Conservation (phyloP, 2,888 invertebrate species). For the Fabriciana adippe region DNA sequence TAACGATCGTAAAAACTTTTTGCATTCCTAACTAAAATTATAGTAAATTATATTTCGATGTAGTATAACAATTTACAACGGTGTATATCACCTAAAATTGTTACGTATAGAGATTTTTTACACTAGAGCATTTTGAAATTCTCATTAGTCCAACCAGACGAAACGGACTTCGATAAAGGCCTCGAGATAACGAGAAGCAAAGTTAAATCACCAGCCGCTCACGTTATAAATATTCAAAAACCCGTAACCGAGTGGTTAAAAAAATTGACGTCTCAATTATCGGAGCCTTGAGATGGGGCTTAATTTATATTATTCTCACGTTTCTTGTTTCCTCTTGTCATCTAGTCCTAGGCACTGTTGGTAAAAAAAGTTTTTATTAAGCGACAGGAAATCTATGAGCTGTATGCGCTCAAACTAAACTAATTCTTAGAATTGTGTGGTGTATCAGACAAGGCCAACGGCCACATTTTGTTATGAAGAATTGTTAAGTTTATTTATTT, state of each 20-base stretch:
- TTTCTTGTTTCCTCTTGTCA: conserved; percentile 74
- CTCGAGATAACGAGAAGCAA: conserved; percentile 72
- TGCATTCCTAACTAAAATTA: no score
- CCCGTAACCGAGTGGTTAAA: conserved; percentile 56
- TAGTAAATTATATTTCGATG: no score
- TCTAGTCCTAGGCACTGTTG: conserved; percentile 41
- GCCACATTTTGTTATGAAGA: no score
- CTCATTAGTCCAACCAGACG: conserved; percentile 49
- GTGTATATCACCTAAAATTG: conserved; percentile 14
- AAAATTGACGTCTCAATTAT: conserved; percentile 82
- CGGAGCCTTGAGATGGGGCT: conserved; percentile 53
- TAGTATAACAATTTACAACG: no score
- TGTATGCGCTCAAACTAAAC: neutral
- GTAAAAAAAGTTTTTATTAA: conserved; percentile 10
- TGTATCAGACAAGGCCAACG: no score
- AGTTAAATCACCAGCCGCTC: conserved; percentile 73
- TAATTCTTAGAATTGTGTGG: no score
- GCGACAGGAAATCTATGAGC: neutral
- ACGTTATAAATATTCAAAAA: conserved; percentile 78
- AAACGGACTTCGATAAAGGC: conserved; percentile 63
- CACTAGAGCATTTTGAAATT: conserved; percentile 46
- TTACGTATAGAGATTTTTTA: conserved; percentile 28
- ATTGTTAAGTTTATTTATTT: no score
- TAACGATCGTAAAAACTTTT: no score
- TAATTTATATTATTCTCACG: conserved; percentile 80